phyloP scores from a whole-genome alignment of 92 coral and sea anemone species.

The Siderastrea radians region DNA sequence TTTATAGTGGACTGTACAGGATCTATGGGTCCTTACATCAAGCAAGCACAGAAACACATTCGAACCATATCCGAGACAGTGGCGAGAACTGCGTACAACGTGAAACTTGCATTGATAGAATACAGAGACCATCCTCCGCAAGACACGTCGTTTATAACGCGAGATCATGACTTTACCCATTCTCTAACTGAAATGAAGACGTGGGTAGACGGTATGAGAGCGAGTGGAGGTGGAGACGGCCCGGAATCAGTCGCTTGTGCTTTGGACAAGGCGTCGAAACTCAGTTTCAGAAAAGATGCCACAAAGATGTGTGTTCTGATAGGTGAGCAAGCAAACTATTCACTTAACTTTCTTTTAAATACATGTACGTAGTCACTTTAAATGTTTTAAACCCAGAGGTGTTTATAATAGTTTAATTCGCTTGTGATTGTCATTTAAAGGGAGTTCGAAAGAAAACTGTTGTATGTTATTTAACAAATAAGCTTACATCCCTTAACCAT shows the following conservation, averaged over 20 bases:
- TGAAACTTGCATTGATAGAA: conserved; percentile 83
- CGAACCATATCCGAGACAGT: conserved; percentile 85
- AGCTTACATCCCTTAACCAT: no score
- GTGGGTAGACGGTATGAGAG: conserved; percentile 94
- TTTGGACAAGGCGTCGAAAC: conserved; percentile 65
- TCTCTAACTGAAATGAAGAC: conserved; percentile 84
- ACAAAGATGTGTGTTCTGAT: conserved; percentile 95
- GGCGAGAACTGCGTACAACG: conserved; percentile 88
- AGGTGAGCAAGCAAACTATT: conserved; percentile 60
- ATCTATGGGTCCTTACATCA: conserved; percentile 95
- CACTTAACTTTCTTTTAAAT: not conserved
- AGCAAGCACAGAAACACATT: conserved; percentile 89
- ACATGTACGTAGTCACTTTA: not conserved
- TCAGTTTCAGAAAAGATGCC: conserved; percentile 79
- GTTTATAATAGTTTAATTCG: no score
- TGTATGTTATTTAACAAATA: no score
- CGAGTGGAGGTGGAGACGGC: conserved; percentile 93
- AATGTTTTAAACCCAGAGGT: not conserved
- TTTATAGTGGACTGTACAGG: conserved; percentile 97
- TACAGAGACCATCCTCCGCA: conserved; percentile 98
- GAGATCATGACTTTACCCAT: conserved; percentile 84
- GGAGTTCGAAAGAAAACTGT: no score
- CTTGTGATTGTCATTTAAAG: no score
- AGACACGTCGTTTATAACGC: conserved; percentile 78
- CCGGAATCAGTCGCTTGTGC: conserved; percentile 98